phyloP scores from a whole-genome alignment of 2,888 invertebrate species.

The Drosophila fungiperda region DNA sequence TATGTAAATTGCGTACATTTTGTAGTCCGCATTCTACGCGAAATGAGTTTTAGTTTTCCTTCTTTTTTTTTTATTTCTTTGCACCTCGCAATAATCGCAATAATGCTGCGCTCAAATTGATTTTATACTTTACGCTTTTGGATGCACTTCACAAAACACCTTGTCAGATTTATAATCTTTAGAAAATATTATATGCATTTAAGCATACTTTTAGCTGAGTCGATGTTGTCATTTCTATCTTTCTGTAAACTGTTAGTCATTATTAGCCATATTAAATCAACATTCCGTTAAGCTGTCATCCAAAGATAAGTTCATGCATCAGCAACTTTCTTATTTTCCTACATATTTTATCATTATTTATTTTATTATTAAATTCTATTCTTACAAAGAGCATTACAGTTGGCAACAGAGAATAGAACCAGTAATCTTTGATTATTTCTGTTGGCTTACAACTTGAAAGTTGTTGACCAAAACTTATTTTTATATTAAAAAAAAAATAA shows the following conservation, averaged over 20 bases:
- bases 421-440: no score
- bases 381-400: not conserved
- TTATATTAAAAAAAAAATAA: no score
- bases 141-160: not conserved
- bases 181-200: not conserved
- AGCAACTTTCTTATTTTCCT: not conserved
- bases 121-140: constrained; percentile 53
- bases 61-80: not conserved
- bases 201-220: not conserved
- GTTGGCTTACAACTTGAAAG: rapidly evolving
- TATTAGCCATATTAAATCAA: not conserved
- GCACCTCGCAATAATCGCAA: constrained; percentile 39
- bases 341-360: not conserved
- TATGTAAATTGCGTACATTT: constrained; percentile 67
- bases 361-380: not conserved
- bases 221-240: not conserved
- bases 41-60: constrained; percentile 66
- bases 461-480: not conserved
- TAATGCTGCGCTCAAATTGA: constrained; percentile 51
- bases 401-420: no score
- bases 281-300: not conserved
- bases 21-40: constrained; percentile 51
- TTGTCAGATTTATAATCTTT: not conserved
- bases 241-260: not conserved
- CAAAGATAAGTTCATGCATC: not conserved